These are phyloP conservation scores for Campopleginae sp. DNA, from an alignment of 2,888 invertebrate species.

Conservation along the genomic window DNA sequence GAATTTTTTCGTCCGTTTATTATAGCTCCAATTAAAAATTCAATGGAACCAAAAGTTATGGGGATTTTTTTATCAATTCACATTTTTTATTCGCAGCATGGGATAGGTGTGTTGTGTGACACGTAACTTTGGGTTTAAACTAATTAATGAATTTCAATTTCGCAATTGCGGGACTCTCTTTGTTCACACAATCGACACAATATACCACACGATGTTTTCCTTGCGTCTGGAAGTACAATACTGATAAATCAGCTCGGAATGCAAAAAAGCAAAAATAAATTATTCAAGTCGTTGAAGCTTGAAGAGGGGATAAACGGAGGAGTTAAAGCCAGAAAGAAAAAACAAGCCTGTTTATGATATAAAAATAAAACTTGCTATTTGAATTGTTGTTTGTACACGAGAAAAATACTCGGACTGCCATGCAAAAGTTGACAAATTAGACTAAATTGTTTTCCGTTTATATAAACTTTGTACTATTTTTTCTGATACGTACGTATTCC, in stretches of 20 bases:
- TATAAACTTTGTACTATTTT: not conserved
- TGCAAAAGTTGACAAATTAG: constrained; percentile 1
- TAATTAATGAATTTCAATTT: not conserved
- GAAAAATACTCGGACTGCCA: not conserved
- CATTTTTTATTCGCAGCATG: not conserved
- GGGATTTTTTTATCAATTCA: not conserved
- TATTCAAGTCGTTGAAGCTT: not conserved
- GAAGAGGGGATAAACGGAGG: not conserved
- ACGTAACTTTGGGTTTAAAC: not conserved
- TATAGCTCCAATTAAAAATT: not conserved
- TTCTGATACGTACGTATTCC: not conserved
- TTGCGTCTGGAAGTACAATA: not conserved
- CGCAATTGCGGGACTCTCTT: not conserved
- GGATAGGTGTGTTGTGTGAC: not conserved
- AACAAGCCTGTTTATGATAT: not conserved
- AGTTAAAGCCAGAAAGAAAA: not conserved
- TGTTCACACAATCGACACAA: not conserved
- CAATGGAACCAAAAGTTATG: not conserved
- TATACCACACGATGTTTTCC: not conserved
- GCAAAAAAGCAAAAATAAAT: not conserved
- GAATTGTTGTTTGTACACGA: not conserved
- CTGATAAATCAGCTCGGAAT: not conserved
- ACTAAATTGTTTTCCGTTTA: constrained; percentile 19
- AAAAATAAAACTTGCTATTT: not conserved
- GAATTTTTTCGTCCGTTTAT: not conserved